Evolutionary conservation across 2,888 invertebrate genomes (phyloP).

Genomic region (Eupithecia exiguata): DNA sequence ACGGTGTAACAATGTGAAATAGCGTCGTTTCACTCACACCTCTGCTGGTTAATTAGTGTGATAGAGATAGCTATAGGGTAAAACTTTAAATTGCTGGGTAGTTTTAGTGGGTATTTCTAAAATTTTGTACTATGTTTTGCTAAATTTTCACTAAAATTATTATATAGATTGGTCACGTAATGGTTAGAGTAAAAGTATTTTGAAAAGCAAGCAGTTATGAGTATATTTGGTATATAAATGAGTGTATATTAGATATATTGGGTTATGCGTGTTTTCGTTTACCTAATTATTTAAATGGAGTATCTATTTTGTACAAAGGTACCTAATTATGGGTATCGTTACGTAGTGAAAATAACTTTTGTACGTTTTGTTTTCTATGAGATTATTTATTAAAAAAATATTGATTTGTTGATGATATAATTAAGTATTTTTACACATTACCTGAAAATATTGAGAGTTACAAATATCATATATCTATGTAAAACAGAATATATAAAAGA

Average conservation of each 20-base stretch:
- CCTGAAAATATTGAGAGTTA: slow-evolving; percentile 77
- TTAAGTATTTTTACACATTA: slow-evolving; percentile 83
- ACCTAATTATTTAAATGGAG: slow-evolving; percentile 61
- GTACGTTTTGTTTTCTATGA: slow-evolving; percentile 78
- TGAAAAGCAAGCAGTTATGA: slow-evolving; percentile 59
- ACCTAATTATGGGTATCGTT: slow-evolving; percentile 67
- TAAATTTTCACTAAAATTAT: slow-evolving; percentile 80
- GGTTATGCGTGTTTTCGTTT: slow-evolving; percentile 48
- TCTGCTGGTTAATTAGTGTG: slow-evolving; percentile 67
- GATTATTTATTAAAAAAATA: slow-evolving; percentile 79
- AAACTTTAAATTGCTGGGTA: slow-evolving; percentile 79
- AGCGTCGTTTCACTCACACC: slow-evolving; percentile 61
- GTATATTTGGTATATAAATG: slow-evolving; percentile 55
- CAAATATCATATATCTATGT: slow-evolving; percentile 73
- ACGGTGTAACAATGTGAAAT: slow-evolving; percentile 60
- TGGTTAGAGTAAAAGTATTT: slow-evolving; percentile 65
- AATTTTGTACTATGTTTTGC: slow-evolving; percentile 84
- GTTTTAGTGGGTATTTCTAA: slow-evolving; percentile 81
- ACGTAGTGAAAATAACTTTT: slow-evolving; percentile 61
- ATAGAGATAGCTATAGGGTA: slow-evolving; percentile 81
- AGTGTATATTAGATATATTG: slow-evolving; percentile 41
- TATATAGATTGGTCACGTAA: slow-evolving; percentile 81
- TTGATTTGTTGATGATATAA: slow-evolving; percentile 78
- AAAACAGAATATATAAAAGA: slow-evolving; percentile 75
- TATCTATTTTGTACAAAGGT: slow-evolving; percentile 76